These are phyloP conservation scores for Bufo bufo DNA, from an alignment of 2,113 vertebrate genomes.

Conservation along the genomic window DNA sequence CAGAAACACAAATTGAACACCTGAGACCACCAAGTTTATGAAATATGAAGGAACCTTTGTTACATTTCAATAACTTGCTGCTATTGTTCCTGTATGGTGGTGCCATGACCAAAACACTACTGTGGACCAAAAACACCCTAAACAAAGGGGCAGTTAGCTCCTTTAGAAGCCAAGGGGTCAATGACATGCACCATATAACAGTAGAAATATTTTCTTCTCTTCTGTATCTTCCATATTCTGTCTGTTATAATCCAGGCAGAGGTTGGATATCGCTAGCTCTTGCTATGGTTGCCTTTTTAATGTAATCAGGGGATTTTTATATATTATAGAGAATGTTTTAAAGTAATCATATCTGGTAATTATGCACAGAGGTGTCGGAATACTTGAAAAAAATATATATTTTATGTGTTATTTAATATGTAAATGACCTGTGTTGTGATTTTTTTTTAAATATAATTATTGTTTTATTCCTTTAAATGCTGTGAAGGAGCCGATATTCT, in stretches of 20 bases:
- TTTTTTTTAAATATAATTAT: neutral
- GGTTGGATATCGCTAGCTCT: neutral
- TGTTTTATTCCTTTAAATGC: neutral
- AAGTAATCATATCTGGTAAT: neutral
- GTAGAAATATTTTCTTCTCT: neutral
- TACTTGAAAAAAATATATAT: constrained; percentile 29
- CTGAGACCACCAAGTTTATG: neutral
- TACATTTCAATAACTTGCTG: neutral
- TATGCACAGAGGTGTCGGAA: constrained; percentile 5
- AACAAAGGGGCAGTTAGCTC: neutral
- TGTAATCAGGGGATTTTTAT: neutral
- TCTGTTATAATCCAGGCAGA: neutral
- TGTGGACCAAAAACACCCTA: neutral
- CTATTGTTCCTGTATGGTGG: neutral
- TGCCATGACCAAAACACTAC: neutral
- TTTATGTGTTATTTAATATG: constrained; percentile 5
- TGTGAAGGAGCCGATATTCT: neutral
- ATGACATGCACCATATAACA: neutral
- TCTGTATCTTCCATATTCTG: neutral
- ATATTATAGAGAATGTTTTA: neutral
- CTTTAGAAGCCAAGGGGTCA: neutral
- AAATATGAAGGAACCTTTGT: neutral
- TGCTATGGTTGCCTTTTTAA: neutral
- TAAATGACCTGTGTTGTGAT: neutral
- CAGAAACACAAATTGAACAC: neutral